A percentile compares a stretch with the other conserved stretches of the same genome.
These are phyloP conservation scores for Mechanitis messenoides DNA, from an alignment of 2,888 invertebrate species.

Conservation along the genomic window DNA sequence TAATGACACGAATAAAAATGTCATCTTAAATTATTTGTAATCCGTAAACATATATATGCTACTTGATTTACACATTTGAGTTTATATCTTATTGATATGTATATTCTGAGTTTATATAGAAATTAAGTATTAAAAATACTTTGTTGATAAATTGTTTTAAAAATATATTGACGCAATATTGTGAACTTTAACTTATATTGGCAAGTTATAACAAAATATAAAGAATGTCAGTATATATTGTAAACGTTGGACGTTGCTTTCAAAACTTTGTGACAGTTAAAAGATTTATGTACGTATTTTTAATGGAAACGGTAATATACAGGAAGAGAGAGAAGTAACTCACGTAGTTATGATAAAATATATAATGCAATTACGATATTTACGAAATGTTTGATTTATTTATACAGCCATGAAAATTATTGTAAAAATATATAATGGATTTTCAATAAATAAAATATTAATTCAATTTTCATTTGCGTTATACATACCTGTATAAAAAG, in stretches of 20 bases:
- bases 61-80: too few relatives aligned
- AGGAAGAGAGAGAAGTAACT: slow-evolving; percentile 19
- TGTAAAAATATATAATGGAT: neutral
- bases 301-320: slow-evolving; percentile 30
- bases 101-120: too few relatives aligned
- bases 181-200: neutral
- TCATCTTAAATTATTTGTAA: too few relatives aligned
- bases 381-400: neutral
- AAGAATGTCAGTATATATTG: slow-evolving; percentile 19
- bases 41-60: too few relatives aligned
- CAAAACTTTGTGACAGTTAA: slow-evolving; percentile 32
- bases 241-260: slow-evolving; percentile 23
- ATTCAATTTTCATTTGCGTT: too few relatives aligned
- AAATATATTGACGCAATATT: too few relatives aligned
- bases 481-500: too few relatives aligned
- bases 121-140: too few relatives aligned
- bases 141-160: too few relatives aligned
- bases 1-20: too few relatives aligned
- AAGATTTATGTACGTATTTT: slow-evolving; percentile 35
- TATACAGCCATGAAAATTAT: neutral
- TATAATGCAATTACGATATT: slow-evolving; percentile 12
- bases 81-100: too few relatives aligned
- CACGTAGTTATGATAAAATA: slow-evolving; percentile 16
- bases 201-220: neutral
- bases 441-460: neutral